These are phyloP conservation scores for Gryon sp. DNA, from an alignment of 1,140 invertebrate species.

Conservation along the genomic window DNA sequence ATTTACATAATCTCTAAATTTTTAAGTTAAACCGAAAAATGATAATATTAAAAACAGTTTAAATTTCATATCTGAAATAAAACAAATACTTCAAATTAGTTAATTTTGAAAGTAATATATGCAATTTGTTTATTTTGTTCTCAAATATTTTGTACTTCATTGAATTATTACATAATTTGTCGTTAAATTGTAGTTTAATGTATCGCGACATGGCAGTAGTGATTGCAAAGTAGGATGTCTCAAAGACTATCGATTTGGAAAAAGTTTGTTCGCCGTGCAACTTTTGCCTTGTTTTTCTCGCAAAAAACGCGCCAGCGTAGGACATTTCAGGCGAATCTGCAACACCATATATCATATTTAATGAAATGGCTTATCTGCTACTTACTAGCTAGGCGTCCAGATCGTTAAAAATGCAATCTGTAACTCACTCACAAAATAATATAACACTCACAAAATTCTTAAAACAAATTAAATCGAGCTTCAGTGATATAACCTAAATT, in stretches of 20 bases:
- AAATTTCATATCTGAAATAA: no score
- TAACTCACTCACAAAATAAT: neutral
- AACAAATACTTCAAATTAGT: no score
- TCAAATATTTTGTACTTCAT: no score
- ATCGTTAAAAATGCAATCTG: no score
- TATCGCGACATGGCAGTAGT: slow-evolving; percentile 1
- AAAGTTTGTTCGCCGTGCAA: slow-evolving; percentile 12
- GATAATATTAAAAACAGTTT: no score
- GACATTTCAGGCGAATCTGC: slow-evolving; percentile 7
- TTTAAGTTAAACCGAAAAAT: no score
- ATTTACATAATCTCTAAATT: no score
- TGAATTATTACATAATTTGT: neutral
- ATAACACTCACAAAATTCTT: no score
- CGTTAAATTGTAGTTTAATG: slow-evolving; percentile 1
- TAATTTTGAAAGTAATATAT: no score
- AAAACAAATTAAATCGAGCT: no score
- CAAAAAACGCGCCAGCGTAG: neutral
- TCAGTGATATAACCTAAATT: no score
- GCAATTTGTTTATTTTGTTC: no score
- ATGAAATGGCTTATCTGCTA: slow-evolving; percentile 42
- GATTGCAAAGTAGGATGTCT: slow-evolving; percentile 12
- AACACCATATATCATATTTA: slow-evolving; percentile 36
- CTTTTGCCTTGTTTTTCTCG: slow-evolving; percentile 12
- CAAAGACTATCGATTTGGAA: slow-evolving; percentile 10
- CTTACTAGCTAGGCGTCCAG: slow-evolving; percentile 16